Evolutionary conservation across 2,888 invertebrate genomes (phyloP), one percentile per base, ranked within the genome.

Genomic region (Pandemis heparana): DNA sequence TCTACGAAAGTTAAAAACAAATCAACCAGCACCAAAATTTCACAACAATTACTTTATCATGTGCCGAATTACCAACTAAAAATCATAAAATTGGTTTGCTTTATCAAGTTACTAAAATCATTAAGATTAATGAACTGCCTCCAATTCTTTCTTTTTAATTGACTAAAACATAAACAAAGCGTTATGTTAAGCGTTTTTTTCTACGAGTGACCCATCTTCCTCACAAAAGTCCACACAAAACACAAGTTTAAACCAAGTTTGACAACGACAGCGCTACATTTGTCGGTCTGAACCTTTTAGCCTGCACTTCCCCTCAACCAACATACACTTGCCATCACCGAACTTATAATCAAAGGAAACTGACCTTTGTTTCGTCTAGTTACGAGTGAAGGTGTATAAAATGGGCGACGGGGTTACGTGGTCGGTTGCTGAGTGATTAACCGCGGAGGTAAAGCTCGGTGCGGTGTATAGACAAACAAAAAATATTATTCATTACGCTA

Each of bases 401-500:
- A 18, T 41, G 59, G 65, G 48, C 5, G 18, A 12, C 6, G 12
- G 7, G 43, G 46, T 14, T 18, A 9, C 8, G n/a, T 63, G 18
- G 67, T n/a, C 59, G 32, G 43, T 18, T 43, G 48, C 10, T 72
- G 59, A 70, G 69, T 78, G 75, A 77, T 82, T 79, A 78, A 78
- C 77, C 79, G 77, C 82, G 63, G 69, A 60, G 73, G 70, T 80
- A 84, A 84, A 83, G 79, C 81, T 80, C 80, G 76, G 48, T 60
- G 82, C 74, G 62, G 56, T 59, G 73, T 69, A 79, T 82, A 85
- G 85, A 83, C 82, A 75, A 66, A 79, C 78, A 82, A 84, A 86
- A 85, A 85, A 80, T 79, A 82, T 80, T 65, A 81, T 79, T 84
- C 80, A 85, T 84, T 87, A 86, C 80, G 56, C 59, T 77, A 77